phyloP scores from a whole-genome alignment of 2,113 vertebrate species.

The Poicephalus gulielmi region DNA sequence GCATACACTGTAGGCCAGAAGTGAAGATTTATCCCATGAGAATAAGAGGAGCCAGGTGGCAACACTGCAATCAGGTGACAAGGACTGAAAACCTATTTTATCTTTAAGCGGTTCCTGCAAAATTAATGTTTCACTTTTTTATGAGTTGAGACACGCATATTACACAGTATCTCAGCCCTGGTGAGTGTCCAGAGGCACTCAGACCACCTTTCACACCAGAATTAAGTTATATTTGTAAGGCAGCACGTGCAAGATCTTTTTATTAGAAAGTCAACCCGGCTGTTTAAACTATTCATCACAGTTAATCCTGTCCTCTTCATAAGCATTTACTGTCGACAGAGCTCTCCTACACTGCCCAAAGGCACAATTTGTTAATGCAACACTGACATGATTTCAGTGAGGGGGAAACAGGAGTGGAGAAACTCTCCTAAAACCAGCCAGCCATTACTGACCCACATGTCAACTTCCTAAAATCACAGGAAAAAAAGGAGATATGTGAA shows the following conservation, averaged over 20 bases:
- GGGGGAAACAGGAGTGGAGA: background rate
- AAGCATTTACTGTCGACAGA: background rate
- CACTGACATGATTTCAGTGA: background rate
- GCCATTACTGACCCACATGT: background rate
- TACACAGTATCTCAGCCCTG: background rate
- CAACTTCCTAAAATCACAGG: background rate
- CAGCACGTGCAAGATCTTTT: background rate
- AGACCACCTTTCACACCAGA: background rate
- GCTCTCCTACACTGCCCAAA: background rate
- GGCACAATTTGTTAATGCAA: background rate
- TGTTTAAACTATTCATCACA: background rate
- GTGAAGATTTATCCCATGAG: background rate
- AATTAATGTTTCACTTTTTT: conserved; percentile 8
- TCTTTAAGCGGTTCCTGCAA: background rate
- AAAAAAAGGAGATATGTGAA: background rate
- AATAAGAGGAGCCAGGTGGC: background rate
- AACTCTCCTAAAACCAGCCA: background rate
- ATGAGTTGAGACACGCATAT: background rate
- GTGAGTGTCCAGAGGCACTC: background rate
- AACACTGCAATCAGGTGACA: background rate
- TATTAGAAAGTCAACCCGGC: background rate
- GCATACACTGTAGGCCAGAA: background rate
- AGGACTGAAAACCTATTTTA: background rate
- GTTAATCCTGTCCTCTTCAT: background rate
- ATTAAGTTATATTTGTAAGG: background rate